phyloP scores from a whole-genome alignment of 2,797 vertebrate species.

The Taeniopygia guttata region DNA sequence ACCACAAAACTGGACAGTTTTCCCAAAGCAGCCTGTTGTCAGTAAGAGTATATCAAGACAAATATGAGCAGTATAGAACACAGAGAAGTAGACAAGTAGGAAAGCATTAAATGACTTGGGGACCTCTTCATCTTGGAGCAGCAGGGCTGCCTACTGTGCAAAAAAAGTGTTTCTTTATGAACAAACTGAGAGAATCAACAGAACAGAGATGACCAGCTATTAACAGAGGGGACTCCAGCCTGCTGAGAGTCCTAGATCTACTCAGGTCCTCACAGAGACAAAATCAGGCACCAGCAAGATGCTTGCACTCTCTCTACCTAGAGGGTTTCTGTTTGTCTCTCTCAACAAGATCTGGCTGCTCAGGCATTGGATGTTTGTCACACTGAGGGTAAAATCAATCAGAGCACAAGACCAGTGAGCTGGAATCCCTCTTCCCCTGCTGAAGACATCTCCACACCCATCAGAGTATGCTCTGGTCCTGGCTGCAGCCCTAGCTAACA shows the following conservation, averaged over 20 bases:
- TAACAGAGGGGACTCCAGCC: neutral
- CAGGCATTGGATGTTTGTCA: neutral
- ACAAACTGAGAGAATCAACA: neutral
- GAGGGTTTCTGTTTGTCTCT: neutral
- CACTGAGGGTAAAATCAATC: neutral
- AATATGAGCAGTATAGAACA: neutral
- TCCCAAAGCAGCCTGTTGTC: neutral
- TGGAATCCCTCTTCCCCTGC: accelerated
- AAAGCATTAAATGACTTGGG: neutral
- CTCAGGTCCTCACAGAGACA: neutral
- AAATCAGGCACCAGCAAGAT: neutral
- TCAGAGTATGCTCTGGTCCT: neutral
- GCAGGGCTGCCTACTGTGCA: neutral
- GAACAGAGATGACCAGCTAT: neutral
- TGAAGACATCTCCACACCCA: accelerated
- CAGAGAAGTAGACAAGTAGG: neutral
- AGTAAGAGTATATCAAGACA: neutral
- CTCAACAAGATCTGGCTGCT: neutral
- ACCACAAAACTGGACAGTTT: neutral
- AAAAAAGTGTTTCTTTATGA: neutral
- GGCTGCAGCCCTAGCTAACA: neutral
- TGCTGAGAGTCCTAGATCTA: neutral
- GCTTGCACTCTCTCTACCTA: neutral
- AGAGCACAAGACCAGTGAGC: neutral
- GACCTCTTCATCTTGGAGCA: neutral